Conservation (phyloP, 1,140 invertebrate species). For the Babylonia areolata region DNA sequence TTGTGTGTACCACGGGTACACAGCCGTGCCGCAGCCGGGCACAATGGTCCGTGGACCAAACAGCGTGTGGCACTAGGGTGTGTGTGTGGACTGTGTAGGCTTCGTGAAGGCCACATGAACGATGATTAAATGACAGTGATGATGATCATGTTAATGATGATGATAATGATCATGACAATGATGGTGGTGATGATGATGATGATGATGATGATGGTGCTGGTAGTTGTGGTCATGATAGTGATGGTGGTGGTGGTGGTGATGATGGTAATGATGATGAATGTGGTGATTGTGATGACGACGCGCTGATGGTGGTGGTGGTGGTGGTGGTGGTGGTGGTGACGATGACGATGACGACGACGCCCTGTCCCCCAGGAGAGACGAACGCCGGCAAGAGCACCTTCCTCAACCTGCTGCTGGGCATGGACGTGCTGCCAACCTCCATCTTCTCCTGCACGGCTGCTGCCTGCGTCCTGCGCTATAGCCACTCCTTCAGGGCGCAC, state of each 20-base stretch:
- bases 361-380: constrained; percentile 61
- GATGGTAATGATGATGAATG: constrained; percentile 30
- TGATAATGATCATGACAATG: constrained; percentile 34
- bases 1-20: no score
- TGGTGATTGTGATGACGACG: constrained; percentile 16
- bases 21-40: no score
- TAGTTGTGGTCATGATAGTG: not conserved
- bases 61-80: no score
- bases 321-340: not conserved
- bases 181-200: constrained; percentile 29
- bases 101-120: no score
- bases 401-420: constrained; percentile 65
- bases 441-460: constrained; percentile 64
- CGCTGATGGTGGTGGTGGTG: constrained; percentile 10
- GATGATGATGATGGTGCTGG: constrained; percentile 35
- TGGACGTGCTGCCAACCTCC: constrained; percentile 60
- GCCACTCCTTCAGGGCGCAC: constrained; percentile 18
- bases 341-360: not conserved
- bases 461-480: constrained; percentile 63
- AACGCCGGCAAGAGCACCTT: constrained; percentile 69
- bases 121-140: constrained; percentile 42
- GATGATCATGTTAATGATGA: constrained; percentile 39
- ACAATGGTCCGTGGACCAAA: no score
- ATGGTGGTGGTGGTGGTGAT: constrained; percentile 34
- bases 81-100: no score